Evolutionary conservation across 2,888 invertebrate genomes (phyloP).

Genomic region (Tortricodes alternella): DNA sequence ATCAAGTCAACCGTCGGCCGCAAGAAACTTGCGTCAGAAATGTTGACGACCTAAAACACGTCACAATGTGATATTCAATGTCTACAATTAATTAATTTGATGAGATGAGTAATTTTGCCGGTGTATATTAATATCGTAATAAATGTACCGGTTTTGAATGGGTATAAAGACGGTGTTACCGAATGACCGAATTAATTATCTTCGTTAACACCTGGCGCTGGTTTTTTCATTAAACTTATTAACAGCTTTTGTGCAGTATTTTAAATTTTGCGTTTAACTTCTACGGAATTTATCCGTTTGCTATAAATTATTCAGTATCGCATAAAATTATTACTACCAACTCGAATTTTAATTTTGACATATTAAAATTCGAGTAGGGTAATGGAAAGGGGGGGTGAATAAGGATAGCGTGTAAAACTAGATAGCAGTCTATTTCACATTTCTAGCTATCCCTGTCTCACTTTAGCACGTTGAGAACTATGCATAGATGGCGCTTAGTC

Average conservation of each 20-base stretch:
- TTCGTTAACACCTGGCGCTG: constrained; percentile 17
- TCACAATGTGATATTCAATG: constrained; percentile 26
- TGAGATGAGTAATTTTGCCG: constrained; percentile 19
- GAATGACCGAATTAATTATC: constrained; percentile 10
- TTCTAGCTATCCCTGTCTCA: too few species aligned
- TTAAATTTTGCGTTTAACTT: background rate
- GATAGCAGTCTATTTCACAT: too few species aligned
- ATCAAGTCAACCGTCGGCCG: background rate
- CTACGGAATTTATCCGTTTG: too few species aligned
- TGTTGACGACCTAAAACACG: constrained; percentile 10
- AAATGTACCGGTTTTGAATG: constrained; percentile 27
- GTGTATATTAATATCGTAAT: constrained; percentile 21
- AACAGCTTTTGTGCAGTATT: constrained; percentile 3
- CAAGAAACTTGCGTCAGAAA: constrained; percentile 11
- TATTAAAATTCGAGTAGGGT: too few species aligned
- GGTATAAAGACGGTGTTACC: constrained; percentile 13
- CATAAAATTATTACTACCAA: too few species aligned
- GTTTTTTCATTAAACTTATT: background rate
- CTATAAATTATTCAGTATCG: too few species aligned
- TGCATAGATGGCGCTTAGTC: too few species aligned
- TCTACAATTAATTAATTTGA: constrained; percentile 23
- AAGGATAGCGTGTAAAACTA: too few species aligned
- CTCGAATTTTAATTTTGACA: too few species aligned
- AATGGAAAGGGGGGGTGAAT: too few species aligned
- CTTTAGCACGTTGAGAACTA: too few species aligned